Evolutionary conservation across 2,888 invertebrate species (phyloP), one percentile per base, ranked within the genome.

Genomic region (Timema cristinae): DNA sequence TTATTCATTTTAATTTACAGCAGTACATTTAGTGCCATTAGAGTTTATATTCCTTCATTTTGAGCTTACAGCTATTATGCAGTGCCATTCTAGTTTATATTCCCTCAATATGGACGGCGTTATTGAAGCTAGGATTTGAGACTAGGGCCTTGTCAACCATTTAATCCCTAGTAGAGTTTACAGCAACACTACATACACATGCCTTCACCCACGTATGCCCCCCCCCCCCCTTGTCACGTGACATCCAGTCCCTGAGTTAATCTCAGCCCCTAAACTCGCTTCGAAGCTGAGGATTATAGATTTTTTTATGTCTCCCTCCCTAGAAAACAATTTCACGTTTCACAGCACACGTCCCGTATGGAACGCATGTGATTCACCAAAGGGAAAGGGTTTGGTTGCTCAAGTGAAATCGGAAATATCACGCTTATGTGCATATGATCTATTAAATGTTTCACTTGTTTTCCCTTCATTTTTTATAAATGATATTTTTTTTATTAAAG

Each of bases 251-350:
- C 11, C 11, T 13, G n/a, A 54, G n/a, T 13, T 13, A 16, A 47
- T 66, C 48, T 7, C n/a, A 11, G 49, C n/a, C 49, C 10, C 32
- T 8, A 11, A 10, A 11, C 51, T 47, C 6, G 16, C 51, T 50
- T 48, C 16, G 50, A 48, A n/a, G 50, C 67, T 51, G 68, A 47
- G 50, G 51, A 51, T 68, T 51, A 52, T 67, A 68, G 68, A 32
- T 50, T 52, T 50, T 68, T 32, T 32, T 32, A 1, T 32, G 32
- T 32, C 32, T 32, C 32, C 68, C 50, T 16, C 51, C 32, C 51
- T 47, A 50, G 16, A 63, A 66, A 70, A 63, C 70, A 70, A 66
- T 70, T 70, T 66, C 70, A 70, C 70, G 70, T 51, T 50, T 63
- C 50, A 47, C 66, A 50, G 51, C 49, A 50, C 70, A 70, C 63